These are phyloP conservation scores for Centropristis striata DNA, from an alignment of 2,113 vertebrate genomes.

Conservation along the genomic window DNA sequence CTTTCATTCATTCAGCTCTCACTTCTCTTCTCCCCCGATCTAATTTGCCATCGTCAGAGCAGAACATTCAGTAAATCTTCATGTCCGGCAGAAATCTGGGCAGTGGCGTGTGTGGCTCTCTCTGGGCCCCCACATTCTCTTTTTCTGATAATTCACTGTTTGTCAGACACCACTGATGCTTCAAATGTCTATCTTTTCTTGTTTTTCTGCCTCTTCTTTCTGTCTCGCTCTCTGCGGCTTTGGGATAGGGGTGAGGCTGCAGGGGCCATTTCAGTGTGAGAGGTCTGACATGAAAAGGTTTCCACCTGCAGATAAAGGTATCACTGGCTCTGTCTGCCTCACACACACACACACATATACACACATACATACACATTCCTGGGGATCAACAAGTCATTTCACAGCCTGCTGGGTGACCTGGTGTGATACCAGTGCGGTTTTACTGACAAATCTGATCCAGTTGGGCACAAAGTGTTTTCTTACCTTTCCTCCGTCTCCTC, in stretches of 20 bases:
- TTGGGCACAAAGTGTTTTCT: constrained; percentile 51
- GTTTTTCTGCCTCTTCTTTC: constrained; percentile 11
- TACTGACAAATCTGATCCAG: constrained; percentile 70
- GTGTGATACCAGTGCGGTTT: constrained; percentile 47
- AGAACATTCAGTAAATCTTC: constrained; percentile 60
- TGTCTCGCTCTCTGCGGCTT: constrained; percentile 23
- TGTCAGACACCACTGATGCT: constrained; percentile 30
- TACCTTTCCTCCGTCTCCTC: constrained; percentile 45
- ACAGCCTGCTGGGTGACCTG: constrained; percentile 66
- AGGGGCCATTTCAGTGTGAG: constrained; percentile 24
- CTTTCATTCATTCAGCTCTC: constrained; percentile 42
- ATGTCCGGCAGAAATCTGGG: constrained; percentile 13
- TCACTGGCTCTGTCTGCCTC: constrained; percentile 19
- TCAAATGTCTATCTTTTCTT: constrained; percentile 5
- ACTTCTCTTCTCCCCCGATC: constrained; percentile 28
- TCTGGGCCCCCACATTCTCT: neutral
- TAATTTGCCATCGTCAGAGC: constrained; percentile 63
- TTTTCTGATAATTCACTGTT: constrained; percentile 33
- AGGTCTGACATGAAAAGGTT: constrained; percentile 51
- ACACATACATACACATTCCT: neutral
- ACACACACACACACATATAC: constrained; percentile 18
- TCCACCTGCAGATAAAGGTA: constrained; percentile 41
- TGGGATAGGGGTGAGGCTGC: constrained; percentile 15
- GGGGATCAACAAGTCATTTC: constrained; percentile 76
- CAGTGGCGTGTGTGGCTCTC: neutral